Base-by-base conservation (phyloP, 92 coral and sea anemone genomes). In the Epizoanthus scotinus region DNA sequence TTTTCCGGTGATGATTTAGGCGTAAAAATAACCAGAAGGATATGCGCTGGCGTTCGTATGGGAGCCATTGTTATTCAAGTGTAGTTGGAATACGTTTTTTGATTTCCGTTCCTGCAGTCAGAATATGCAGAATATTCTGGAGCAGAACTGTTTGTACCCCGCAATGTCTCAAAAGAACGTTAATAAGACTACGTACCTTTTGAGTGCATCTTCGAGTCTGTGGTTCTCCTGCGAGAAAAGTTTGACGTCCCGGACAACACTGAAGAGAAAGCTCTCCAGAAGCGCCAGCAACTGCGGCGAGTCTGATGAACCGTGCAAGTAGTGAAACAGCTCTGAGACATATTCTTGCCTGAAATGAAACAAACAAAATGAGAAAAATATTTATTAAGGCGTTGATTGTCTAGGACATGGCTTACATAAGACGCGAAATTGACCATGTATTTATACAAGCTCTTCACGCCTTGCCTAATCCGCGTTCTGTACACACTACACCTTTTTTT, bases 151-250 rank as follows among this genome's bases (percentile, higher is more conserved):
- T 44, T 44, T 10, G 8, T 44, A 44, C 14, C 9, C 50, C 52
- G 52, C 17, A 47, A 8, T 47, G 14, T 47, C 55, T 62, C 78
- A 36, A 71, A 53, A 5, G 24, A 73, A 22, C 31, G 22, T 22
- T n/a, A 18, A 22, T 22, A 29, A 20, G 24, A 34, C 5, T 50
- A 3, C 87, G 4, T 70, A 95, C 98, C 98, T 92, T 86, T 90
- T 95, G 63, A 95, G 97, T 22, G 98, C 98, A 40, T 95, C 98
- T 47, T 95, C 98, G 70, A 95, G 87, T 65, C 94, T 87, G 25
- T 92, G 90, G 83, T 90, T 95, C 56, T 95, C 98, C 19, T 94
- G 88, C 27, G 94, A 84, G 77, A 86, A 91, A 82, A 88, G 90
- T 82, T 95, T 92, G 73, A 95, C 88, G 75, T 95, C 98, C 83